These are phyloP conservation scores for Aphaenogaster ashmeadi DNA, from an alignment of 1,140 invertebrate genomes.

Conservation along the genomic window DNA sequence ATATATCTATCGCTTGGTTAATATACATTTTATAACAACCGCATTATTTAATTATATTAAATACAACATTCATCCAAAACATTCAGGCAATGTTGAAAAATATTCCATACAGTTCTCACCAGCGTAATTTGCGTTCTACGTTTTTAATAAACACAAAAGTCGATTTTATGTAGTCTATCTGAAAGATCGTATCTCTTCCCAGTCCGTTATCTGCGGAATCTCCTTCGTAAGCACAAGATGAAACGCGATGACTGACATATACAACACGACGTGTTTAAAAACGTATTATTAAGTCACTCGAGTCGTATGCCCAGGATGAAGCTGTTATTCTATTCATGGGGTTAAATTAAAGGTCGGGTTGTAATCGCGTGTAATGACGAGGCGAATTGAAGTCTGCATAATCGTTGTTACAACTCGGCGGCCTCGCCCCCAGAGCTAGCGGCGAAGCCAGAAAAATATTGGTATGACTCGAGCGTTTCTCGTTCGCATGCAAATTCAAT, in stretches of 20 bases:
- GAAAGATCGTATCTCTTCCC: not conserved
- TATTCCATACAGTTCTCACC: not conserved
- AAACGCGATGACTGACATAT: conserved; percentile 21
- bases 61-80: not conserved
- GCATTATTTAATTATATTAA: not conserved
- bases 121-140: not conserved
- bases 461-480: conserved; percentile 57
- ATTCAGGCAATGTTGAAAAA: not conserved
- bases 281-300: conserved; percentile 58
- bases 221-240: conserved; percentile 27
- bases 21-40: not conserved
- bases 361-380: conserved; percentile 77
- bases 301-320: conserved; percentile 64
- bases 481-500: conserved; percentile 57
- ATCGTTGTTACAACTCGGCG: conserved; percentile 62
- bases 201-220: conserved; percentile 14
- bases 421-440: conserved; percentile 43
- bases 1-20: not conserved
- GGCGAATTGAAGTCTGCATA: conserved; percentile 73
- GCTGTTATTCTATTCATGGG: conserved; percentile 73
- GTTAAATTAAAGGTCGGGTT: conserved; percentile 76
- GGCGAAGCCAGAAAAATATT: conserved; percentile 51
- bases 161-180: not conserved
- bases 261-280: conserved; percentile 47
- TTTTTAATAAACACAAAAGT: not conserved